phyloP scores from a whole-genome alignment of 2,888 invertebrate species.

The Poecilus cupreus region DNA sequence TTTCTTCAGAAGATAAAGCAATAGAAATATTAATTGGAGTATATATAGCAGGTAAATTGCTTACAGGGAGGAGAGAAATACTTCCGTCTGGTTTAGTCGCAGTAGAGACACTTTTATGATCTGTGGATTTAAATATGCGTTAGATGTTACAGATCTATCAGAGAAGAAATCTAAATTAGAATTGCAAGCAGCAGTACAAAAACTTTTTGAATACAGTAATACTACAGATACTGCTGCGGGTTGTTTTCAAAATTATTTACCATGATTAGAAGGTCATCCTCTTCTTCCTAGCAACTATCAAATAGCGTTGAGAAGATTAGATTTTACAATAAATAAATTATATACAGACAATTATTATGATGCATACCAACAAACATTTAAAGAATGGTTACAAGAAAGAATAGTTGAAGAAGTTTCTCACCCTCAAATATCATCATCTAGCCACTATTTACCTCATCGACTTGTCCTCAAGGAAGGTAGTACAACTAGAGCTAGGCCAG shows the following conservation, averaged over 20 bases:
- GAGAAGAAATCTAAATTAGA: neutral
- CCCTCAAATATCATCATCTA: too few species aligned
- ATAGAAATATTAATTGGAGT: too few species aligned
- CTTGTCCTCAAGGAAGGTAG: too few species aligned
- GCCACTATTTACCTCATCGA: too few species aligned
- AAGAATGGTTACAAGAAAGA: constrained; percentile 62
- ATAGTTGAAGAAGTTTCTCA: constrained; percentile 63
- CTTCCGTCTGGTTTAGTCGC: neutral
- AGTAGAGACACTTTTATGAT: neutral
- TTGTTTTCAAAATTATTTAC: constrained; percentile 63
- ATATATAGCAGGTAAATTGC: too few species aligned
- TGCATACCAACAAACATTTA: constrained; percentile 60
- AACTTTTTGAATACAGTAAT: neutral
- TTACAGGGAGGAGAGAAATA: too few species aligned
- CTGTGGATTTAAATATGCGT: neutral
- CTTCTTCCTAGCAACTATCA: constrained; percentile 61
- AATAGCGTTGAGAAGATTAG: constrained; percentile 58
- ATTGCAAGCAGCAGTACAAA: neutral
- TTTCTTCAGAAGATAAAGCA: too few species aligned
- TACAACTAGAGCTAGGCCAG: too few species aligned
- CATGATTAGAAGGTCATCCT: constrained; percentile 63
- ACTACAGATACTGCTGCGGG: constrained; percentile 63
- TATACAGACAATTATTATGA: neutral
- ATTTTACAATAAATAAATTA: constrained; percentile 49
- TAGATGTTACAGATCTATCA: neutral